Percentiles rank a stretch among this genome's conserved stretches.
Evolutionary conservation across 2,113 vertebrate genomes (phyloP).

Genomic region (Pantherophis guttatus): DNA sequence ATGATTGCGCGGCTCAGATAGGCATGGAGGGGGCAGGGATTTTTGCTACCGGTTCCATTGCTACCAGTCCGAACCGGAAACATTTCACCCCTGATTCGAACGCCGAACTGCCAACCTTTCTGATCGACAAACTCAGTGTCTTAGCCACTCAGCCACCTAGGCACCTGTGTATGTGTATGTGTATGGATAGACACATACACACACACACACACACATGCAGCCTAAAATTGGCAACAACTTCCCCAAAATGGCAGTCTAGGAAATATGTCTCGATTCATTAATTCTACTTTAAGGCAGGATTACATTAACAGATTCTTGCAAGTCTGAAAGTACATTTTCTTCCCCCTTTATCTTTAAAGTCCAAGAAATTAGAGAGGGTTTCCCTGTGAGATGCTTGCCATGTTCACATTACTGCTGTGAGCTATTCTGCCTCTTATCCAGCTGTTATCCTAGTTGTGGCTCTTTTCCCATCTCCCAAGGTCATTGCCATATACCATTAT

Average conservation of each 20-base stretch:
- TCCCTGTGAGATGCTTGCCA: neutral
- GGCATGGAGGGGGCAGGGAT: too few relatives aligned
- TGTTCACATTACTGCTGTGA: neutral
- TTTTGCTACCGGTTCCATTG: too few relatives aligned
- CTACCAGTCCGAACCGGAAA: too few relatives aligned
- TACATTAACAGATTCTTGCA: neutral
- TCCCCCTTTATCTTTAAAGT: neutral
- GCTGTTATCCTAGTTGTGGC: neutral
- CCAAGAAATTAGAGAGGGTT: neutral
- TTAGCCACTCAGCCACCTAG: too few relatives aligned
- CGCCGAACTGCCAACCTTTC: too few relatives aligned
- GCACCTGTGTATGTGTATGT: neutral
- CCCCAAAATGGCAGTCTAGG: neutral
- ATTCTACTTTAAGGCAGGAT: neutral
- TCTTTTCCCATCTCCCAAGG: neutral
- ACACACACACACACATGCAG: rapidly evolving
- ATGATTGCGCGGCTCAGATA: too few relatives aligned
- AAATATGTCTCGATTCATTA: neutral
- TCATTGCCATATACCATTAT: neutral
- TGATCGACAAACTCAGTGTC: too few relatives aligned
- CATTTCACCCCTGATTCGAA: too few relatives aligned
- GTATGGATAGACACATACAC: neutral
- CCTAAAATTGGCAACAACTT: neutral
- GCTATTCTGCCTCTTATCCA: neutral
- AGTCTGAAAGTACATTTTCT: neutral